A percentile compares a stretch with the other conserved stretches of the same genome.
phyloP scores from a whole-genome alignment of 2,797 vertebrate genomes.

The Pelodytes ibericus region DNA sequence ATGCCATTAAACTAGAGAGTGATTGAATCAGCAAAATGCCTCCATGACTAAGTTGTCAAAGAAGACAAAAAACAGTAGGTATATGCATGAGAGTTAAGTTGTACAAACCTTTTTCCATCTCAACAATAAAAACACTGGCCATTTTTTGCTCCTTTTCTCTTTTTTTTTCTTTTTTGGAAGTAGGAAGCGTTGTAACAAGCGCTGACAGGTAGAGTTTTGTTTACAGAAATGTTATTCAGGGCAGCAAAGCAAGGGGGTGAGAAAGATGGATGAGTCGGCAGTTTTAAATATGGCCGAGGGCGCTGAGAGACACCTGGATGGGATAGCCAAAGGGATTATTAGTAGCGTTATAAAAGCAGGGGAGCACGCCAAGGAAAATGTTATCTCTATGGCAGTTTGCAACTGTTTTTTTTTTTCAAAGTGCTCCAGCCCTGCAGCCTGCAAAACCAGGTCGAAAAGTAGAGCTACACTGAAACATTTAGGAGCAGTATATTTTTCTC shows the following conservation, averaged over 20 bases:
- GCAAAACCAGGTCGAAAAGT: constrained; percentile 31
- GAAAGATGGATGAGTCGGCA: constrained; percentile 50
- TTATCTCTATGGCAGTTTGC: constrained; percentile 53
- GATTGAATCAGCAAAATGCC: too few species aligned
- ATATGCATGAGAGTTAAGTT: neutral
- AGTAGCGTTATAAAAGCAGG: constrained; percentile 41
- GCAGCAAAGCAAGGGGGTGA: constrained; percentile 46
- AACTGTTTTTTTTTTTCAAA: constrained; percentile 49
- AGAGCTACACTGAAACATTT: neutral
- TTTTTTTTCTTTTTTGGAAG: constrained; percentile 21
- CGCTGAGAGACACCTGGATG: constrained; percentile 53
- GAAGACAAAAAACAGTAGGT: too few species aligned
- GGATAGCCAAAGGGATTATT: constrained; percentile 54
- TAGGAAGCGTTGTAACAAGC: constrained; percentile 40
- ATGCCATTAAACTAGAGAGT: too few species aligned
- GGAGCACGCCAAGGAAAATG: constrained; percentile 49
- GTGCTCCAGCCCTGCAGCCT: constrained; percentile 34
- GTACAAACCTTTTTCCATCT: neutral
- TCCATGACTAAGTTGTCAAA: too few species aligned
- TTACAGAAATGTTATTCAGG: constrained; percentile 52
- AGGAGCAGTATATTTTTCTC: neutral
- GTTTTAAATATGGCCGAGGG: constrained; percentile 47
- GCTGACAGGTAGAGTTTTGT: constrained; percentile 49
- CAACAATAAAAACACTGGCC: neutral
- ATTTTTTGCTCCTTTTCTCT: neutral